Conservation (phyloP, 2,113 vertebrate species). For the Cyprinodon variegatus region DNA sequence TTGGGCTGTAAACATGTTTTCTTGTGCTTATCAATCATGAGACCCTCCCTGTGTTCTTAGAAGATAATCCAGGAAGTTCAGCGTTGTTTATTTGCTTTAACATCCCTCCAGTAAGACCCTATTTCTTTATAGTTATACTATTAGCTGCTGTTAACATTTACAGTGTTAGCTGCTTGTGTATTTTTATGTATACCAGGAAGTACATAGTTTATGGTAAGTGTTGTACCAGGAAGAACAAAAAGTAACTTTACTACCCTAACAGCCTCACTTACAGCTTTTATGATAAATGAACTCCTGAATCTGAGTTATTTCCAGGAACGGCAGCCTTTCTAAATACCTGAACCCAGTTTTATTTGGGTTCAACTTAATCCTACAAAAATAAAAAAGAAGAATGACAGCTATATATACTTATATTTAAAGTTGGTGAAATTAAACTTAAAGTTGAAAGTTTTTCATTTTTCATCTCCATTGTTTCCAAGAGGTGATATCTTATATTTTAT, state of each 20-base stretch:
- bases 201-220: not conserved
- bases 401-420: too few relatives aligned
- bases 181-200: not conserved
- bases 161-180: not conserved
- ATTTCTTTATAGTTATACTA: not conserved
- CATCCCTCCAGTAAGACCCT: not conserved
- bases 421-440: too few relatives aligned
- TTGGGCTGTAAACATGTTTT: constrained; percentile 45
- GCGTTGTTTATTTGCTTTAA: not conserved
- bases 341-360: too few relatives aligned
- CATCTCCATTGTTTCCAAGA: too few relatives aligned
- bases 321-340: too few relatives aligned
- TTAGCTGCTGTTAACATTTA: not conserved
- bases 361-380: too few relatives aligned
- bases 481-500: too few relatives aligned
- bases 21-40: constrained; percentile 13
- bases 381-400: too few relatives aligned
- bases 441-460: too few relatives aligned
- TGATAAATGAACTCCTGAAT: constrained; percentile 42
- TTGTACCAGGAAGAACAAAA: constrained; percentile 34
- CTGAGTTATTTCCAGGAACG: constrained; percentile 29
- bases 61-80: constrained; percentile 12
- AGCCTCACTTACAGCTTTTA: constrained; percentile 28
- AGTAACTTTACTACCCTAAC: constrained; percentile 1
- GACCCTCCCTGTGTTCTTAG: not conserved